A percentile compares a stretch with the other conserved stretches of the same genome.
phyloP scores from a whole-genome alignment of 2,888 invertebrate genomes.

The Allophyes oxyacanthae region DNA sequence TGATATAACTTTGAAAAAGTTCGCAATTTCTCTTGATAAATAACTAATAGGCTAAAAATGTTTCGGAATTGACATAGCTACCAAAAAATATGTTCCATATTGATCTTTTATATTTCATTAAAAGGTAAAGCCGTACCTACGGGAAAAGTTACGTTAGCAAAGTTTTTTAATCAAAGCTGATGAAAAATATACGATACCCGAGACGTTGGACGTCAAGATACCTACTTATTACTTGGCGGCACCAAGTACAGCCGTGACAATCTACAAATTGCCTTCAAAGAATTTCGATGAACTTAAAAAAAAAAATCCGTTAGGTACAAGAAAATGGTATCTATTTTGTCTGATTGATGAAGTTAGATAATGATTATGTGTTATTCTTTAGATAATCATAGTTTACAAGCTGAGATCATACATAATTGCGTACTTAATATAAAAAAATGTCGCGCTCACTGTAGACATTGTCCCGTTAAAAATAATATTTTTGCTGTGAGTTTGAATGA shows the following conservation, averaged over 20 bases:
- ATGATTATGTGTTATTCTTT: too few relatives aligned
- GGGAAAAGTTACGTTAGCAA: constrained; percentile 64
- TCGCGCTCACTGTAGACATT: too few relatives aligned
- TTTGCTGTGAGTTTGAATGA: too few relatives aligned
- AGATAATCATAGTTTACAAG: too few relatives aligned
- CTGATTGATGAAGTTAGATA: too few relatives aligned
- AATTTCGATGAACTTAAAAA: constrained; percentile 23
- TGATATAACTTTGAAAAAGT: constrained; percentile 13
- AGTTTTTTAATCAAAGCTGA: constrained; percentile 78
- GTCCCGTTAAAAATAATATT: too few relatives aligned
- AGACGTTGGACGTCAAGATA: constrained; percentile 47
- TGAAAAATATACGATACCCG: constrained; percentile 69
- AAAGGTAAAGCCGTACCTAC: constrained; percentile 56
- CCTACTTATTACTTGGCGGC: constrained; percentile 41
- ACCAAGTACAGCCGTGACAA: constrained; percentile 31
- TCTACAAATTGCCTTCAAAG: constrained; percentile 41
- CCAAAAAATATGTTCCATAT: constrained; percentile 53
- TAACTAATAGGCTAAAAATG: constrained; percentile 20
- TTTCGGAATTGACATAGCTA: constrained; percentile 42
- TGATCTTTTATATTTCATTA: constrained; percentile 66
- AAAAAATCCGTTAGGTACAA: neutral
- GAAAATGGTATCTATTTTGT: too few relatives aligned
- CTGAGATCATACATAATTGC: too few relatives aligned
- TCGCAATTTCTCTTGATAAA: constrained; percentile 26
- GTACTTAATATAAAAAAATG: too few relatives aligned